Base-by-base conservation (phyloP, 2,888 invertebrate genomes). In the Euzetes globulus region DNA sequence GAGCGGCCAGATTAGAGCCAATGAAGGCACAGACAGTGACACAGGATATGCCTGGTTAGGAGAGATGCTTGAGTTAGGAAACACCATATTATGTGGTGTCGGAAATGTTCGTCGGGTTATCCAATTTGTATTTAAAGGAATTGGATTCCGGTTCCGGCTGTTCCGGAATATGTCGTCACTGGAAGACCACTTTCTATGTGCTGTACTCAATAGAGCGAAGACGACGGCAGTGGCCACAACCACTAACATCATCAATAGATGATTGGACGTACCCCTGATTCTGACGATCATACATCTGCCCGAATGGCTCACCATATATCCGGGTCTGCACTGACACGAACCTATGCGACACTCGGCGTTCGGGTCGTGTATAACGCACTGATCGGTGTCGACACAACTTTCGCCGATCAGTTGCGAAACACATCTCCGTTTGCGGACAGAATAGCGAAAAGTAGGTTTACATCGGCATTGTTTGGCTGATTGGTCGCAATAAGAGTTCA, bases 311-410 rank as follows among this genome's bases (percentile, higher is more conserved):
- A 63, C n/a, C 17, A 63, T 63, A 63, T 25, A 63, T 1, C 63
- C 63, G n/a, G 63, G 63, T 63, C 63, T 29, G 63, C 63, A 63
- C 33, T 63, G 63, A 63, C 63, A 63, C 63, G 63, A 63, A 5
- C 63, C 63, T 29, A 63, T 63, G 4, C 63, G 63, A 25, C 63
- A 63, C 63, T 63, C 63, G 63, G 63, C 63, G n/a, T 63, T 63
- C n/a, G 63, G 33, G 63, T 63, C 63, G 63, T 63, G 63, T 9
- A 63, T 15, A 5, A 33, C 17, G 33, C 63, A 63, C 29, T 63
- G 63, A 6, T 63, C 63, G 25, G 6, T 63, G 33, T 63, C 63
- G 2, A 29, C 27, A 33, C 63, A 63, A n/a, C n/a, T 63, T 17
- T 63, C 63, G 29, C 63, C 63, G 25, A 63, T 63, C 63, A 63